These are phyloP conservation scores for Dascyllus trimaculatus DNA, from an alignment of 2,113 vertebrate species.

Conservation along the genomic window DNA sequence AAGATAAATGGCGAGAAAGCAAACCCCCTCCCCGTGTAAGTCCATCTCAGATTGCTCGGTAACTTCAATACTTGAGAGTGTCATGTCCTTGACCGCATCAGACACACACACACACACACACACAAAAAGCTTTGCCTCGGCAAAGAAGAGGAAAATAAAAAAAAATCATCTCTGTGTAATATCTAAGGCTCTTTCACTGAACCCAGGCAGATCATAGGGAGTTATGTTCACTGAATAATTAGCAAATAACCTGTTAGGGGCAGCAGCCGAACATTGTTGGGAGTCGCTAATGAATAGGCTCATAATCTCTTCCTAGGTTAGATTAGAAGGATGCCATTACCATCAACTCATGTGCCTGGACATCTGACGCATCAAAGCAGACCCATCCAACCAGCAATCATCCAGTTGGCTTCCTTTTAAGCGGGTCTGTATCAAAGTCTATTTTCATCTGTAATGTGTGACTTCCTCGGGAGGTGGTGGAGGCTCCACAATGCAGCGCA, in stretches of 20 bases:
- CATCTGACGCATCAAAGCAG: conserved; percentile 76
- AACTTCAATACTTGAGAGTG: conserved; percentile 45
- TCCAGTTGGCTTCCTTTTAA: conserved; percentile 66
- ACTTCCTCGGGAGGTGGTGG: conserved; percentile 65
- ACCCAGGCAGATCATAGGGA: conserved; percentile 53
- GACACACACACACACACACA: conserved; percentile 41
- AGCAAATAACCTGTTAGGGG: conserved; percentile 67
- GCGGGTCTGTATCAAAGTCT: conserved; percentile 72
- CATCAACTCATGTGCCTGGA: conserved; percentile 72
- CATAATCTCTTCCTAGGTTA: conserved; percentile 74
- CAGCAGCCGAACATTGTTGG: conserved; percentile 61
- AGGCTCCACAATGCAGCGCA: conserved; percentile 50
- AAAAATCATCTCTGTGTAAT: conserved; percentile 8
- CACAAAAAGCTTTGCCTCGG: conserved; percentile 47
- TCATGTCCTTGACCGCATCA: conserved; percentile 65
- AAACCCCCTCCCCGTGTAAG: conserved; percentile 21
- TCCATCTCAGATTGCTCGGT: conserved; percentile 40
- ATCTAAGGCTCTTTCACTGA: conserved; percentile 37
- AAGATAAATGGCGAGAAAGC: conserved; percentile 49
- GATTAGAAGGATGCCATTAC: conserved; percentile 78
- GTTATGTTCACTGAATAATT: conserved; percentile 72
- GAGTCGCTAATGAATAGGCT: conserved; percentile 76
- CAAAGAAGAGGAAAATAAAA: conserved; percentile 18
- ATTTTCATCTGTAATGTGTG: conserved; percentile 79
- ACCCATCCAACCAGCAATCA: conserved; percentile 70